Percentiles rank a stretch among this genome's conserved stretches.
These are phyloP conservation scores for Passerculus sandwichensis DNA, from an alignment of 2,797 vertebrate genomes.

Conservation along the genomic window DNA sequence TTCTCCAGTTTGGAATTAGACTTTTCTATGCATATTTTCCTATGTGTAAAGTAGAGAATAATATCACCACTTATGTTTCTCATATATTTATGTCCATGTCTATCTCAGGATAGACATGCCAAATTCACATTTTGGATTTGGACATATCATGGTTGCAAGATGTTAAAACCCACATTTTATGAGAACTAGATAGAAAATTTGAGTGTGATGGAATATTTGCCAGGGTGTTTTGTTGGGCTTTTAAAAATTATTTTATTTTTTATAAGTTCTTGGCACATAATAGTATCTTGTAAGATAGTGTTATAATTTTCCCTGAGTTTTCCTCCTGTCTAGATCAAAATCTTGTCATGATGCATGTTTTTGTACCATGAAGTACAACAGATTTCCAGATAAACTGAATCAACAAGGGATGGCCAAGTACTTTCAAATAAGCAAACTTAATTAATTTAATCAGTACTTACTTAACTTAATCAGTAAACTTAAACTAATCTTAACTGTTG, in stretches of 20 bases:
- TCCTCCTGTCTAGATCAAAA: background rate
- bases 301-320: background rate
- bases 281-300: background rate
- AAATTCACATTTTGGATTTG: background rate
- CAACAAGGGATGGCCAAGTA: background rate
- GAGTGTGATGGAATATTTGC: background rate
- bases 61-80: background rate
- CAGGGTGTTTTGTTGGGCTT: rapidly evolving
- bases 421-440: background rate
- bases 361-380: background rate
- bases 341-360: background rate
- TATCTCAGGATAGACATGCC: background rate
- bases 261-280: background rate
- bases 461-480: background rate
- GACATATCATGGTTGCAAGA: background rate
- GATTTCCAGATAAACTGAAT: background rate
- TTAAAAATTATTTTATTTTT: background rate
- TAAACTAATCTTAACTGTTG: background rate
- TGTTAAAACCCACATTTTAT: background rate
- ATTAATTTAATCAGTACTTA: background rate
- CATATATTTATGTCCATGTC: background rate
- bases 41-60: background rate
- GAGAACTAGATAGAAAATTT: background rate
- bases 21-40: background rate
- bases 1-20: background rate